Evolutionary conservation across 1,140 invertebrate species (phyloP), one percentile per base, ranked within the genome.

Genomic region (Dendroctonus valens): DNA sequence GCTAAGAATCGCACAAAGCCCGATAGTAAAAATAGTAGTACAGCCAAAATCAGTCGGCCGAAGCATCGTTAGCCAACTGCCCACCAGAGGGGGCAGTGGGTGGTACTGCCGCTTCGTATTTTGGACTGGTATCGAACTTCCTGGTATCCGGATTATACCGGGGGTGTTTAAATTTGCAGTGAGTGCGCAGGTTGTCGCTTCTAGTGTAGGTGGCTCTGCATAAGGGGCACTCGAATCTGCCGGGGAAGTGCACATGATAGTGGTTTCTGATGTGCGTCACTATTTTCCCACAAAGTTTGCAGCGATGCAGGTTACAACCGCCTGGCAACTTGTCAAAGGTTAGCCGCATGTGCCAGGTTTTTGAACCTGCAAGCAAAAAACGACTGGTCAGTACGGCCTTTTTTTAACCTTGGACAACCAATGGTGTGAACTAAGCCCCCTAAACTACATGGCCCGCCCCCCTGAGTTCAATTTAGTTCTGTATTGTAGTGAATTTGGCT

Each of bases 221-320:
- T 78, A 92, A 85, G 78, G 90, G 90, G 81, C 91, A 92, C 84
- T 91, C 89, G 85, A 91, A 91, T 77, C 89, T 87, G 77, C 90
- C 90, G 73, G 91, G 91, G 83, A 91, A 92, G 83, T 92, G 91
- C 81, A 92, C 91, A 83, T 92, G 90, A 84, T 92, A 92, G 84
- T 92, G 91, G 84, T 92, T 92, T 79, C 91, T 87, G 83, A 92
- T 91, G 86, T 92, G 90, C 79, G 90, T 91, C 83, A 92, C 90
- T 84, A 92, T 89, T 86, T 92, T 92, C 82, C 91, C 91, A 85
- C 90, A 92, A 82, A 92, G 86, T 86, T 91, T 91, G 86, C 91
- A 92, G 81, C 89, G 89, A 85, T 91, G 90, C 83, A 91, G 88
- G 85, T 92, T 92, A 80, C 89, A 89, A 83, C 88, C 88, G 81